Evolutionary conservation across 2,797 vertebrate genomes (phyloP).

Genomic region (Dipus sagitta): DNA sequence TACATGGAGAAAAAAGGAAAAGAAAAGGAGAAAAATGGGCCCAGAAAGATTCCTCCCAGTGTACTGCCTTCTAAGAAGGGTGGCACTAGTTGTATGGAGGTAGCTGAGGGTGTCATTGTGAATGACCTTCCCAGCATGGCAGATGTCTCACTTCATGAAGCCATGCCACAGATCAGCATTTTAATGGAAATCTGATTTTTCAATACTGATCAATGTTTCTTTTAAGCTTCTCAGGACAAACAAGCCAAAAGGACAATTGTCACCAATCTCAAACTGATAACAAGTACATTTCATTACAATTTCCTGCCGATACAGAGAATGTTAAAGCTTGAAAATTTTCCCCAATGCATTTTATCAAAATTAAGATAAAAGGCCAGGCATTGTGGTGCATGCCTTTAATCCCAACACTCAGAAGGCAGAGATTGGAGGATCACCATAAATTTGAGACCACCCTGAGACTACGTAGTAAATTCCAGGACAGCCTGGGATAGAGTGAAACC

Average conservation of each 20-base stretch:
- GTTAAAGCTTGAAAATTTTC: background rate
- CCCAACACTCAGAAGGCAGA: too few species aligned
- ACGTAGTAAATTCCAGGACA: too few species aligned
- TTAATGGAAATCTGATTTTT: conserved; percentile 40
- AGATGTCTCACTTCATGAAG: background rate
- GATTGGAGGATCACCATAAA: too few species aligned
- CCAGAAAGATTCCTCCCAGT: too few species aligned
- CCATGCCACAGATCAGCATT: background rate
- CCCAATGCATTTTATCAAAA: background rate
- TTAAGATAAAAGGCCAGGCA: conserved; percentile 1
- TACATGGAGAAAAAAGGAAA: too few species aligned
- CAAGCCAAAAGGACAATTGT: background rate
- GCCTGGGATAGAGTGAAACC: too few species aligned
- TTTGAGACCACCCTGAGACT: too few species aligned
- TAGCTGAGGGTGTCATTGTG: background rate
- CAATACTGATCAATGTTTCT: conserved; percentile 23
- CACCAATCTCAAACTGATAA: background rate
- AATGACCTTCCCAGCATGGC: background rate
- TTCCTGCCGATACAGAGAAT: background rate
- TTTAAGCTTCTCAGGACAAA: background rate
- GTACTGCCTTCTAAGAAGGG: background rate
- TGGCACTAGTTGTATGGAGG: fast-evolving
- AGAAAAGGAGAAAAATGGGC: too few species aligned
- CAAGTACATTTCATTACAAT: background rate
- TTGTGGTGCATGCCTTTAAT: background rate